Conservation (phyloP, 2,113 vertebrate genomes). For the Daubentonia madagascariensis region DNA sequence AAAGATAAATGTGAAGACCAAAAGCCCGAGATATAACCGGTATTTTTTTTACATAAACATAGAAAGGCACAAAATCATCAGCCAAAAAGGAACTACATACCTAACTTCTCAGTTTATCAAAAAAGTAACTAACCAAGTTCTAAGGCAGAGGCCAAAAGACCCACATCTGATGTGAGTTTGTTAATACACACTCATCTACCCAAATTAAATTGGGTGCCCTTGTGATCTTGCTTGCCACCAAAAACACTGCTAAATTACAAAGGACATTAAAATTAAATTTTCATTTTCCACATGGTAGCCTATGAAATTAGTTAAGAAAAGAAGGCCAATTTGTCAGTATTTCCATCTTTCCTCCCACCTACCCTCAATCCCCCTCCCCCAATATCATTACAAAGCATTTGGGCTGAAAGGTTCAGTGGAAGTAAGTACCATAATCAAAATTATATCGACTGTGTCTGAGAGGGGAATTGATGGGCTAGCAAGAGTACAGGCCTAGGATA, state of each 20-base stretch:
- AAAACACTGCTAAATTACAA: background rate
- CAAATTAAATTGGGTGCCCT: background rate
- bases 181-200: background rate
- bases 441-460: slow-evolving; percentile 65
- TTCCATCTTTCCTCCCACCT: background rate
- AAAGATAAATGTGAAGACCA: background rate
- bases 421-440: slow-evolving; percentile 57
- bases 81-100: background rate
- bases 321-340: background rate
- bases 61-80: slow-evolving; percentile 35
- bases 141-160: background rate
- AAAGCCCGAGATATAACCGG: background rate
- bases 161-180: background rate
- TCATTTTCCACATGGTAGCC: slow-evolving; percentile 48
- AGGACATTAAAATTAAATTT: slow-evolving; percentile 44
- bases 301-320: slow-evolving; percentile 54
- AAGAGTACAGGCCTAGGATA: background rate
- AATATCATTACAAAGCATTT: slow-evolving; percentile 32
- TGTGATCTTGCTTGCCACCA: background rate
- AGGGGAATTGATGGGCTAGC: slow-evolving; percentile 45
- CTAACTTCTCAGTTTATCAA: background rate
- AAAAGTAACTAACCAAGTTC: background rate
- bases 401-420: slow-evolving; percentile 49
- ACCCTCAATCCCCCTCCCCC: background rate
- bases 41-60: background rate